Evolutionary conservation across 1,140 invertebrate species (phyloP), one percentile per base, ranked within the genome.

Genomic region (Theocolax elegans): DNA sequence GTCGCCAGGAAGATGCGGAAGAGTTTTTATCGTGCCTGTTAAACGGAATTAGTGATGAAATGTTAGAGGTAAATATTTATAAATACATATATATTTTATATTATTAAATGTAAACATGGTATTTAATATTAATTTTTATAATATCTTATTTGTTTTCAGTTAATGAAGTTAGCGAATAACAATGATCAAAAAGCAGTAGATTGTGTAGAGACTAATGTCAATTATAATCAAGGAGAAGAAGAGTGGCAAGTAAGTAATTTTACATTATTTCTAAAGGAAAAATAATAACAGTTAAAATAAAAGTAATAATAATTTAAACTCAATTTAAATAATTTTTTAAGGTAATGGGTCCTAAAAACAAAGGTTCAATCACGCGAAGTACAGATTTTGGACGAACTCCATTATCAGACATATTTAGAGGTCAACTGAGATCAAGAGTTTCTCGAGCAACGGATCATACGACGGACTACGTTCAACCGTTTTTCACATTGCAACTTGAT

Each of bases 1-100:
- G 94, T 6, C 85, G 94, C 9, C 95, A 98, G 81, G 95, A 98
- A 83, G 96, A 98, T 86, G 96, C 96, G 0, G 96, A 98, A 83
- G 96, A 98, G 79, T 98, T 98, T 83, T 87, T 98, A 1, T 93
- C 94, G 13, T 96, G 93, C 84, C 87, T 98, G 53, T 88, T 98
- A 1, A 98, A 98, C 85, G 93, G 93, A 31, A 89, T 98, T 35
- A 96, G 97, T 83, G 97, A 98, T 83, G 97, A 98, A 87, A 97
- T 99, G 95, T 85, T 96, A 0, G 93, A 95, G 85, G 92, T 94
- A 79, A 72, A 76, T 31, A 31, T 46, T 31, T 40, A 40, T 73
- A 69, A 9, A n/a, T n/a, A n/a, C n/a, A n/a, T n/a, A n/a, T n/a
- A n/a, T n/a, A n/a, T n/a, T n/a, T n/a, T n/a, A n/a, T n/a, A n/a